A percentile compares a stretch with the other conserved stretches of the same genome.
phyloP scores from a whole-genome alignment of 2,113 vertebrate species.

The Hylia prasina region DNA sequence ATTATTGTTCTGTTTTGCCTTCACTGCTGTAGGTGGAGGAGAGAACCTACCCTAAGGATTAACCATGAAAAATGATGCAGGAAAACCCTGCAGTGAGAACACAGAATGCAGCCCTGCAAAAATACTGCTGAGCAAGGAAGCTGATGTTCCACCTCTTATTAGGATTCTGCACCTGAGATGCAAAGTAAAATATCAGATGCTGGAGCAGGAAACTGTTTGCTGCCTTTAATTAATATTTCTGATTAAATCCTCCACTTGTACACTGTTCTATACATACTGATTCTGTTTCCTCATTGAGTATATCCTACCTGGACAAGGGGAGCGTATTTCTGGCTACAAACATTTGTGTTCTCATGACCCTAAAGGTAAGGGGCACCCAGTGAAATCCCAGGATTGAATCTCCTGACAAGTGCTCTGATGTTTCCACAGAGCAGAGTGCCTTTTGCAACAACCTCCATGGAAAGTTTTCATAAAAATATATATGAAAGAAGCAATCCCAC shows the following conservation, averaged over 20 bases:
- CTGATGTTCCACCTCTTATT: neutral
- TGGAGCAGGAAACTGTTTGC: neutral
- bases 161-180: neutral
- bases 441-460: neutral
- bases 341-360: neutral
- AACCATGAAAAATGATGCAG: neutral
- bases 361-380: neutral
- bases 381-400: neutral
- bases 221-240: neutral
- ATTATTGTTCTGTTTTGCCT: neutral
- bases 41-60: neutral
- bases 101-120: neutral
- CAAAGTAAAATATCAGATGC: neutral
- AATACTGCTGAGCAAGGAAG: neutral
- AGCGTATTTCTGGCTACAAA: neutral
- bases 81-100: neutral
- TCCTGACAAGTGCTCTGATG: neutral
- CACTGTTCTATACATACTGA: neutral
- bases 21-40: neutral
- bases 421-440: neutral
- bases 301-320: neutral
- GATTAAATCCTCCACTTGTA: neutral
- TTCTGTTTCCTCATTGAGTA: neutral
- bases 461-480: neutral
- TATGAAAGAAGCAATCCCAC: constrained; percentile 53